Evolutionary conservation across 2,888 invertebrate genomes (phyloP).

Genomic region (Polymixis lichenea): DNA sequence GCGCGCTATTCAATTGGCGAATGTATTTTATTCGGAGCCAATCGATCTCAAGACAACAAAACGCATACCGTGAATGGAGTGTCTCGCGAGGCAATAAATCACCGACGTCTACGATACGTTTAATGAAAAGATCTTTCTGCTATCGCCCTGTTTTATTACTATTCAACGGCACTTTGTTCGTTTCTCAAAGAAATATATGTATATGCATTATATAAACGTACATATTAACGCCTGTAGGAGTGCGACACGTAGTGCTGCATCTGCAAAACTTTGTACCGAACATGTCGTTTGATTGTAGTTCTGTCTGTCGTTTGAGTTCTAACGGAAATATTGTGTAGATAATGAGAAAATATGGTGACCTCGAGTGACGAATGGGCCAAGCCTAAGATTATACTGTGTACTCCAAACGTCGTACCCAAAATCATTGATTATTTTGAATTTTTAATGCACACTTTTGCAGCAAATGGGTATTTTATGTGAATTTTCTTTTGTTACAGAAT

Average conservation of each 20-base stretch:
- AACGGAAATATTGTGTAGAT: constrained; percentile 67
- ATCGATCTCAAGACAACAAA: constrained; percentile 89
- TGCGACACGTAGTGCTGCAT: constrained; percentile 67
- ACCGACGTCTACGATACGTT: constrained; percentile 85
- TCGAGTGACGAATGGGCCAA: constrained; percentile 4
- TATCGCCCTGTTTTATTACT: constrained; percentile 82
- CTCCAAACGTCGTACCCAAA: not conserved
- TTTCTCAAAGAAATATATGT: constrained; percentile 65
- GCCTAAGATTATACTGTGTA: constrained; percentile 10
- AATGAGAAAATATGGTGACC: constrained; percentile 29
- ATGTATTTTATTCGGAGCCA: constrained; percentile 88
- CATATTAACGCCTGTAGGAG: constrained; percentile 65
- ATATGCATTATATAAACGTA: constrained; percentile 46
- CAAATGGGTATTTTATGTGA: constrained; percentile 9
- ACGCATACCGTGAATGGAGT: constrained; percentile 86
- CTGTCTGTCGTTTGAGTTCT: constrained; percentile 66
- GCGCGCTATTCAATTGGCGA: constrained; percentile 87
- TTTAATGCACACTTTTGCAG: constrained; percentile 12
- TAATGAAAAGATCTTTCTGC: constrained; percentile 87
- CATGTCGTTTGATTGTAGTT: constrained; percentile 71
- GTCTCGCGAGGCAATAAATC: constrained; percentile 88
- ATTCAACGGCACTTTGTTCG: constrained; percentile 74
- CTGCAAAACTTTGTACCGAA: constrained; percentile 66
- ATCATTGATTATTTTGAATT: not conserved
- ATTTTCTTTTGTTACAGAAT: constrained; percentile 79